phyloP scores from a whole-genome alignment of 1,140 invertebrate genomes.

The Diabrotica undecimpunctata region DNA sequence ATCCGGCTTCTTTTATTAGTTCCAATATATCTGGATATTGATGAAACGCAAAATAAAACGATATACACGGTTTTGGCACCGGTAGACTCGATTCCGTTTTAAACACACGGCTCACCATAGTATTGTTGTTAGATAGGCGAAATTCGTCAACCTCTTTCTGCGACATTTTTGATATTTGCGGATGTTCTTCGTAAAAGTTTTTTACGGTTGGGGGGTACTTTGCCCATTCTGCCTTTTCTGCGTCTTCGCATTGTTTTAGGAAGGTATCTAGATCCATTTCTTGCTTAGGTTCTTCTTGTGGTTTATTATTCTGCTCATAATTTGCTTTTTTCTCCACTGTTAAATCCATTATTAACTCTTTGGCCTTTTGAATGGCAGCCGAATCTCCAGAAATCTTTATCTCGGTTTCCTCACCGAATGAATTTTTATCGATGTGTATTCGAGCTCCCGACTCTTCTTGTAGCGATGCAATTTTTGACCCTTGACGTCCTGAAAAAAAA shows the following conservation, averaged over 20 bases:
- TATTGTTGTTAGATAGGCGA: conserved; percentile 66
- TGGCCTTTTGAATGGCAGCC: conserved; percentile 54
- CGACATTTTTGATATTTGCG: conserved; percentile 62
- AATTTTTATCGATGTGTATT: conserved; percentile 49
- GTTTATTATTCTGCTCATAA: neutral
- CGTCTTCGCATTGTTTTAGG: conserved; percentile 44
- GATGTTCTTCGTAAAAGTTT: conserved; percentile 81
- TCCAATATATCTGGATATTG: conserved; percentile 78
- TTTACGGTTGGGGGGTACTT: conserved; percentile 67
- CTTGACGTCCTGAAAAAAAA: conserved; percentile 60
- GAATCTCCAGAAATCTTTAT: conserved; percentile 55
- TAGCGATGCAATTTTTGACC: conserved; percentile 70
- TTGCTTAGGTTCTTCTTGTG: conserved; percentile 8
- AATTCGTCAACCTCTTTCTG: conserved; percentile 59
- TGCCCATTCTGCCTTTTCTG: conserved; percentile 57
- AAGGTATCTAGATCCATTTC: conserved; percentile 18
- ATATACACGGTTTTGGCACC: conserved; percentile 80
- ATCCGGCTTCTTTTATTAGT: conserved; percentile 79
- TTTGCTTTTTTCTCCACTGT: conserved; percentile 38
- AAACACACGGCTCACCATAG: conserved; percentile 49
- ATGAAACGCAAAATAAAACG: conserved; percentile 81
- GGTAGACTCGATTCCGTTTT: conserved; percentile 47
- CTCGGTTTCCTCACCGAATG: conserved; percentile 47
- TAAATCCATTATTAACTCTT: conserved; percentile 45
- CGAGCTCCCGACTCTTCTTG: conserved; percentile 58